Conservation (phyloP, 2,797 vertebrate species). For the Dryobates pubescens region DNA sequence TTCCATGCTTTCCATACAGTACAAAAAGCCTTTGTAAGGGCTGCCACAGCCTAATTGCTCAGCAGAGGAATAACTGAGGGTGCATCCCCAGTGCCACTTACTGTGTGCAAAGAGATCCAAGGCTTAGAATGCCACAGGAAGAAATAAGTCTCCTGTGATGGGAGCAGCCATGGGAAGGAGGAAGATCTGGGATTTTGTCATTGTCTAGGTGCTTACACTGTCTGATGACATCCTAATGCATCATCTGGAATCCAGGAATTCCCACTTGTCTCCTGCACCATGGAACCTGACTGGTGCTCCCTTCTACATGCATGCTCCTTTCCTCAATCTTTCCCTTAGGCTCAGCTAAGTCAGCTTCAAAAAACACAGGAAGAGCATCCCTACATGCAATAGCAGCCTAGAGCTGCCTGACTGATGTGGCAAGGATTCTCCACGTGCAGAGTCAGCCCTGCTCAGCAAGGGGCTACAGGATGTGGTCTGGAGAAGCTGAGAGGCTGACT, state of each 20-base stretch:
- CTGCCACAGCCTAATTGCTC: background rate
- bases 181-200: background rate
- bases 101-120: background rate
- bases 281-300: background rate
- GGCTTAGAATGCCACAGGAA: background rate
- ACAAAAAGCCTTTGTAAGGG: background rate
- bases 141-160: background rate
- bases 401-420: background rate
- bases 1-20: background rate
- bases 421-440: rapidly evolving
- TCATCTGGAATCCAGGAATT: background rate
- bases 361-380: rapidly evolving
- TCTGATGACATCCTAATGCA: background rate
- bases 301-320: background rate
- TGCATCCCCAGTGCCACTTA: background rate
- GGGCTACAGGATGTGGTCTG: background rate
- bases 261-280: background rate
- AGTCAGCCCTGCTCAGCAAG: background rate
- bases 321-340: background rate
- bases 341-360: background rate
- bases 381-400: background rate
- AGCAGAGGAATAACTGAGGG: background rate
- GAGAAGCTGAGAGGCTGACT: background rate
- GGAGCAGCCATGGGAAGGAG: background rate
- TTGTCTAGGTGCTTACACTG: background rate